Percentiles rank a stretch among this genome's conserved stretches.
These are phyloP conservation scores for Mormyrus iriodes DNA, from an alignment of 2,113 vertebrate genomes.

Conservation along the genomic window DNA sequence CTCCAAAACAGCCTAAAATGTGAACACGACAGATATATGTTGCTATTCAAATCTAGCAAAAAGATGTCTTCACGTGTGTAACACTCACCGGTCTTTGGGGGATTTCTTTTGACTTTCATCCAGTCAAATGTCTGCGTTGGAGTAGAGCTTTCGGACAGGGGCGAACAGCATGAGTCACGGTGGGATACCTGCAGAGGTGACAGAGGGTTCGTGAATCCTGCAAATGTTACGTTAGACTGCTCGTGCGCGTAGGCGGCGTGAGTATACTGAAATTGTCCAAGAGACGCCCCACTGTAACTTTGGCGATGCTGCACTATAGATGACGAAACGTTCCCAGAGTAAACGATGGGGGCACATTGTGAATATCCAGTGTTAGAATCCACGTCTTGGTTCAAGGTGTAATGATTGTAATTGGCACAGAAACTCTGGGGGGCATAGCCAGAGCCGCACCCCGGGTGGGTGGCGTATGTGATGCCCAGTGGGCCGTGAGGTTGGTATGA, in stretches of 20 bases:
- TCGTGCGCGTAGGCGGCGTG: slow-evolving; percentile 82
- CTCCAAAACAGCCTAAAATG: neutral
- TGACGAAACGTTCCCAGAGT: slow-evolving; percentile 82
- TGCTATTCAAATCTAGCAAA: neutral
- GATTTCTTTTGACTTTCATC: slow-evolving; percentile 99
- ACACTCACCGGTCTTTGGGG: slow-evolving; percentile 92
- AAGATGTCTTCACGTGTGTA: neutral
- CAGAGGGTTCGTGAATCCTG: slow-evolving; percentile 74
- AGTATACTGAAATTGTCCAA: slow-evolving; percentile 76
- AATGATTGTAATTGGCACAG: slow-evolving; percentile 75
- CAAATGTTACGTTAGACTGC: slow-evolving; percentile 66
- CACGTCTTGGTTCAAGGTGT: slow-evolving; percentile 82
- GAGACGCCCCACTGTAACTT: slow-evolving; percentile 72
- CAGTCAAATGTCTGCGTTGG: slow-evolving; percentile 94
- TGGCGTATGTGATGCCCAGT: slow-evolving; percentile 76
- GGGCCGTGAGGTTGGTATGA: slow-evolving; percentile 75
- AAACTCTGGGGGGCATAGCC: slow-evolving; percentile 81
- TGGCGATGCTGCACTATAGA: slow-evolving; percentile 78
- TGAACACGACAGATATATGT: neutral
- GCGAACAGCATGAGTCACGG: slow-evolving; percentile 79
- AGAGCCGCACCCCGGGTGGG: slow-evolving; percentile 73
- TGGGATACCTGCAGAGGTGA: slow-evolving; percentile 80
- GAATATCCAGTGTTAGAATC: slow-evolving; percentile 76
- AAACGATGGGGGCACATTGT: slow-evolving; percentile 79
- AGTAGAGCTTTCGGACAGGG: slow-evolving; percentile 73